Evolutionary conservation across 1,140 invertebrate species (phyloP), one percentile per base, ranked within the genome.

Genomic region (Trypoxylus dichotomus): DNA sequence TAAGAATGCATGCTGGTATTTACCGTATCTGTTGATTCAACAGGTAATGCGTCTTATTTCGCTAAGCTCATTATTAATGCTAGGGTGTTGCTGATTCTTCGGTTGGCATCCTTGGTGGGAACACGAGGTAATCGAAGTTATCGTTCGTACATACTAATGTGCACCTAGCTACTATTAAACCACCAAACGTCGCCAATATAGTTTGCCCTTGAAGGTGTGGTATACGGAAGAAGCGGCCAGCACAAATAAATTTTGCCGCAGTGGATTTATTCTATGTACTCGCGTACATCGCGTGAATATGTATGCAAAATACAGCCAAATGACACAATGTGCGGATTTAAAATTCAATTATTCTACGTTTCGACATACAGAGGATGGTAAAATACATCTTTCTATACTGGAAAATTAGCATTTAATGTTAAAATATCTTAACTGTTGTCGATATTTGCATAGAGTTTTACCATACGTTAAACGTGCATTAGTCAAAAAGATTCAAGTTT

Each of bases 21-120:
- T 68, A 68, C 27, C n/a, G 47, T 21, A 27, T 25, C 24, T 68
- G 25, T 27, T 3, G 60, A 27, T 68, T 68, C 60, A 68, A 68
- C 60, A 68, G 13, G 60, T 68, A 74, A 74, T 74, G 41, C 72
- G 72, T 74, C 72, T 74, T 74, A 74, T 74, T 74, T 42, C 19
- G 41, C 29, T 43, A 71, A 41, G 7, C 71, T 77, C 76, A 77
- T 77, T 77, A 77, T 60, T 68, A 77, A 76, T 72, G 63, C 47
- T 43, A 77, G 76, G 76, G 76, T 77, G 76, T 77, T 54, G 29
- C 41, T 77, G 43, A 43, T 74, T 77, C 76, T 77, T 77, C 43
- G 72, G 71, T 68, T 77, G 68, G 76, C 76, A 77, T 43, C 76
- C 76, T 77, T 77, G 76, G 72, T 77, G 76, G 72, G 68, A 77